A percentile compares a stretch with the other conserved stretches of the same genome.
These are phyloP conservation scores for Myotis findleyi DNA, from an alignment of 2,797 vertebrate genomes.

Conservation along the genomic window DNA sequence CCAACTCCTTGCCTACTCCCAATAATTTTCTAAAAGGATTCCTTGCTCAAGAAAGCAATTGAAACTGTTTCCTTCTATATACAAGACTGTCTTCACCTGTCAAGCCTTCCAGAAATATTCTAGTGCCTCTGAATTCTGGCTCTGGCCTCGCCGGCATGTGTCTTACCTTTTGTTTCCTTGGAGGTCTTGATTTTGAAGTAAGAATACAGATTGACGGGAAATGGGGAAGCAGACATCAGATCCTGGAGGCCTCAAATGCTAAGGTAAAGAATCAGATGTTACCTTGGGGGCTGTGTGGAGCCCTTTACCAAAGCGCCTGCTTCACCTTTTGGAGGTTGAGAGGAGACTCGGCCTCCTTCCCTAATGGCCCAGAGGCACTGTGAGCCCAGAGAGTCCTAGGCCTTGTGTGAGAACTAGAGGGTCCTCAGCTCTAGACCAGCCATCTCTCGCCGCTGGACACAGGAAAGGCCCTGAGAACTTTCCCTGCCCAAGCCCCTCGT, in stretches of 20 bases:
- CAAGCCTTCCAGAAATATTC: background rate
- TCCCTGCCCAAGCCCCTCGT: background rate
- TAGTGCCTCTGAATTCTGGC: background rate
- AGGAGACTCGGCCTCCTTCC: background rate
- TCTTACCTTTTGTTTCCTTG: background rate
- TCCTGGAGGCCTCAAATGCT: background rate
- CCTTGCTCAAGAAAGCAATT: background rate
- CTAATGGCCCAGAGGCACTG: background rate
- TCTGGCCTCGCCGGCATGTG: background rate
- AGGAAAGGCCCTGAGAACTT: background rate
- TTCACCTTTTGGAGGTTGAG: background rate
- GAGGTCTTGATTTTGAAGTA: background rate
- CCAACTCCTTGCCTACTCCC: background rate
- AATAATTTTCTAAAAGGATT: background rate
- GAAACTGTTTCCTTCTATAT: background rate
- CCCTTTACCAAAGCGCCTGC: background rate
- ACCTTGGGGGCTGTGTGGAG: accelerated
- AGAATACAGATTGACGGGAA: background rate
- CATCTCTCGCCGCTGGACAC: too few relatives aligned
- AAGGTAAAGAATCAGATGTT: background rate
- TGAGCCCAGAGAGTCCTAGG: background rate
- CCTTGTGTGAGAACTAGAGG: accelerated
- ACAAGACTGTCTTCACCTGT: background rate
- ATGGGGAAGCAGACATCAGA: background rate
- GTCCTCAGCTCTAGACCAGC: background rate